These are phyloP conservation scores for Crenuchus spilurus DNA, from an alignment of 2,797 vertebrate genomes.

Conservation along the genomic window DNA sequence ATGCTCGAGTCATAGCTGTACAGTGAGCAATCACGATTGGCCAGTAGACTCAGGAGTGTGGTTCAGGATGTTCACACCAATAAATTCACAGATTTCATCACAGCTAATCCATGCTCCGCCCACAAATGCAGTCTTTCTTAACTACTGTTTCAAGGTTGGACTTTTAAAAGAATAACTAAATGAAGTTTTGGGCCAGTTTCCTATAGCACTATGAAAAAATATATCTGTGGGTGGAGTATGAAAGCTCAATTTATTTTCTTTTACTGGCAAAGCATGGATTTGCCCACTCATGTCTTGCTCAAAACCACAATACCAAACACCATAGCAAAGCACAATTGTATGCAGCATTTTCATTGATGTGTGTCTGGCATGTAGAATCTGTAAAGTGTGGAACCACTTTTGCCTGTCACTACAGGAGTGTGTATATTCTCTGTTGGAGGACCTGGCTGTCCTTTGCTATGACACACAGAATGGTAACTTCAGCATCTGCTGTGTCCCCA, in stretches of 20 bases:
- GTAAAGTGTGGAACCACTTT: neutral
- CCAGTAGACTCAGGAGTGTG: neutral
- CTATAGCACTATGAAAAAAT: too few species aligned
- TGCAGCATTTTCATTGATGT: neutral
- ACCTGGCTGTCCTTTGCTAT: constrained; percentile 7
- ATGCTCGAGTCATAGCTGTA: neutral
- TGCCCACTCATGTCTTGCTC: too few species aligned
- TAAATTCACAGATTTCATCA: neutral
- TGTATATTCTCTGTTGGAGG: constrained; percentile 1
- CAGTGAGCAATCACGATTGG: neutral
- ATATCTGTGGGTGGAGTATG: too few species aligned
- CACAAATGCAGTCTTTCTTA: neutral
- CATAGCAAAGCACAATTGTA: neutral
- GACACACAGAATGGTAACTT: constrained; percentile 44
- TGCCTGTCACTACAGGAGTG: neutral
- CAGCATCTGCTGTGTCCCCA: constrained; percentile 49
- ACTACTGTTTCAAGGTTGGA: neutral
- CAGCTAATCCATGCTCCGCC: neutral
- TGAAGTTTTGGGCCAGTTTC: too few species aligned
- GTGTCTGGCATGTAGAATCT: neutral
- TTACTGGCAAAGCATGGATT: too few species aligned
- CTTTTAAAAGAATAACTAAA: too few species aligned
- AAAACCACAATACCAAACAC: too few species aligned
- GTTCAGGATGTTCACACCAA: neutral
- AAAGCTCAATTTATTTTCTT: too few species aligned